Evolutionary conservation across 2,888 invertebrate genomes (phyloP).

Genomic region (Agrotis ipsilon): DNA sequence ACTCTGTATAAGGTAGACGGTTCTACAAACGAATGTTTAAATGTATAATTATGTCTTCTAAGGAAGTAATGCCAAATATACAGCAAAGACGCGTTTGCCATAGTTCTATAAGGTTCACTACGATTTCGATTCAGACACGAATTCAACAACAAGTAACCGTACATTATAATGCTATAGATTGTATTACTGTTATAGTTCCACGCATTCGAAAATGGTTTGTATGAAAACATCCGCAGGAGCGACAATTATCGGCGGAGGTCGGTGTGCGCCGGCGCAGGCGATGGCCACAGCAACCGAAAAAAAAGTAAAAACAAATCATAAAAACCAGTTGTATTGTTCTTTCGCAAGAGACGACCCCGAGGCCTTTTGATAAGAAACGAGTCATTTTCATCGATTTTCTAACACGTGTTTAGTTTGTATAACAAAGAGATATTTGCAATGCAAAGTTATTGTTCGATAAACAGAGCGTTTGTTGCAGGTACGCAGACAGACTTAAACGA

Average conservation of each 20-base stretch:
- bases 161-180: conserved; percentile 31
- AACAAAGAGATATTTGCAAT: conserved; percentile 73
- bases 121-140: conserved; percentile 18
- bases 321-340: conserved; percentile 89
- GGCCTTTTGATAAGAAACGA: conserved; percentile 81
- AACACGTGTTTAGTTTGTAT: conserved; percentile 74
- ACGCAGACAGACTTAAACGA: conserved; percentile 53
- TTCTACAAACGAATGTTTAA: conserved; percentile 39
- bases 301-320: conserved; percentile 85
- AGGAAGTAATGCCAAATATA: conserved; percentile 13
- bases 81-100: neutral
- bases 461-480: conserved; percentile 62
- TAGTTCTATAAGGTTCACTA: conserved; percentile 14
- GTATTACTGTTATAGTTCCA: conserved; percentile 41
- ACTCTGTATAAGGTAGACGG: conserved; percentile 39
- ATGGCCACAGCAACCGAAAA: conserved; percentile 72
- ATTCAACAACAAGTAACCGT: conserved; percentile 34
- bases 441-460: conserved; percentile 69
- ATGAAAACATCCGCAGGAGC: conserved; percentile 78
- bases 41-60: conserved; percentile 35
- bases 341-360: conserved; percentile 81
- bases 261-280: conserved; percentile 65
- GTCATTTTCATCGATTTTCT: conserved; percentile 80
- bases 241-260: conserved; percentile 71
- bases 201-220: conserved; percentile 58